These are phyloP conservation scores for Sylvilagus bachmani DNA, from an alignment of 2,113 vertebrate species.

Conservation along the genomic window DNA sequence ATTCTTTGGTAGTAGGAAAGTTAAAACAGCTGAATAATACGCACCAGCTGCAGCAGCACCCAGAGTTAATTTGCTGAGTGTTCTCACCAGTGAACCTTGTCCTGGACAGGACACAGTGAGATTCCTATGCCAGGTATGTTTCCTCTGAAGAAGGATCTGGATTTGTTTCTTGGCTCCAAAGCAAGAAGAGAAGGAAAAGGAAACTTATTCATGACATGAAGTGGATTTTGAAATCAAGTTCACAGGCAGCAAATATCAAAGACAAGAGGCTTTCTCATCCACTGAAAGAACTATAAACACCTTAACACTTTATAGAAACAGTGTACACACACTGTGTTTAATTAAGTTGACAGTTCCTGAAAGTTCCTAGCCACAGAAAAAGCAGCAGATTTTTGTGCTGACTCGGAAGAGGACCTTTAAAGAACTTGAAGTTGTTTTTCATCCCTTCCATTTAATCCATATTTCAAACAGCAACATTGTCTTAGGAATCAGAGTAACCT, in stretches of 20 bases:
- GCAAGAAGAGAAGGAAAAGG: background rate
- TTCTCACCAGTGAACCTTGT: background rate
- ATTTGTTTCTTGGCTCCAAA: background rate
- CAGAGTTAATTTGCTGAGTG: background rate
- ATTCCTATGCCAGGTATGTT: background rate
- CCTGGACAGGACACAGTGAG: background rate
- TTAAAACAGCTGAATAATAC: background rate
- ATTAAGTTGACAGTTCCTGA: background rate
- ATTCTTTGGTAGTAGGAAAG: background rate
- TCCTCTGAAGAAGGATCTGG: background rate
- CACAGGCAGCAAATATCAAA: background rate
- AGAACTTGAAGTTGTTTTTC: background rate
- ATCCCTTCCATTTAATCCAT: background rate
- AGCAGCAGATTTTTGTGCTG: background rate
- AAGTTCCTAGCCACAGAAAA: background rate
- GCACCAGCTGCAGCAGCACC: background rate
- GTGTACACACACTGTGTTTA: background rate
- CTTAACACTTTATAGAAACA: background rate
- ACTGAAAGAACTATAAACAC: background rate
- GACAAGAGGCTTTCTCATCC: background rate
- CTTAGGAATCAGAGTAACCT: background rate
- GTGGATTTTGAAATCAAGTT: slow-evolving; percentile 14
- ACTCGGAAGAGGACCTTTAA: background rate
- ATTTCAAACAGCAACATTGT: background rate
- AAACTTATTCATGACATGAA: background rate